phyloP scores from a whole-genome alignment of 1,140 invertebrate species.

The Papilio helenus region DNA sequence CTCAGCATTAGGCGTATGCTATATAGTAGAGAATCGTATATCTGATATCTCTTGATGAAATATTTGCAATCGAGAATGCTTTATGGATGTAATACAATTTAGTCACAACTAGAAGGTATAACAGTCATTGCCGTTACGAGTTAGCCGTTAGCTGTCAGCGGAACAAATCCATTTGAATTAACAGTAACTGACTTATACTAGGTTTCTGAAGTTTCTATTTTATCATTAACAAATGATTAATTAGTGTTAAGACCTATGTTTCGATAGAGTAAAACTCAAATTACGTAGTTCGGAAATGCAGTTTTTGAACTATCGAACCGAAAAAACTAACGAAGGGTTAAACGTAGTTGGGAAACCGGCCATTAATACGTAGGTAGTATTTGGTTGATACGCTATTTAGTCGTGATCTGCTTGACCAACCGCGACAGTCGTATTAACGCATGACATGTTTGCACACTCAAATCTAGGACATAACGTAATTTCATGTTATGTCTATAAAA shows the following conservation, averaged over 20 bases:
- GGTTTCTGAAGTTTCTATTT: too few relatives aligned
- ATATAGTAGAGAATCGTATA: too few relatives aligned
- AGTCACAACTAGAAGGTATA: neutral
- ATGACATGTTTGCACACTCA: constrained; percentile 24
- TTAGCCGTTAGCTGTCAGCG: constrained; percentile 42
- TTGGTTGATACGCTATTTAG: constrained; percentile 30
- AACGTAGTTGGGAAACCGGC: too few relatives aligned
- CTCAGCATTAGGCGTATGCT: too few relatives aligned
- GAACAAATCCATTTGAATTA: constrained; percentile 47
- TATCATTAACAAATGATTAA: too few relatives aligned
- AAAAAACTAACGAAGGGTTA: too few relatives aligned
- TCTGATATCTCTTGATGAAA: too few relatives aligned
- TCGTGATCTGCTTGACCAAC: neutral
- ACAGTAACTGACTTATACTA: neutral
- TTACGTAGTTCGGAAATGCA: too few relatives aligned
- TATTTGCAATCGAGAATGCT: neutral
- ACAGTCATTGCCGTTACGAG: neutral
- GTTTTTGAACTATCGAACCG: too few relatives aligned
- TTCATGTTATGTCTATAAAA: constrained; percentile 26
- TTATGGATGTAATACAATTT: neutral
- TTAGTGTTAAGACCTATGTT: neutral
- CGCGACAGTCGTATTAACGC: constrained; percentile 13
- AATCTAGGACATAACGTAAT: constrained; percentile 35
- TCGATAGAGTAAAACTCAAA: too few relatives aligned
- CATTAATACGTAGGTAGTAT: neutral